These are phyloP conservation scores for Rhopalosiphum nymphaeae DNA, from an alignment of 2,888 invertebrate genomes.

Conservation along the genomic window DNA sequence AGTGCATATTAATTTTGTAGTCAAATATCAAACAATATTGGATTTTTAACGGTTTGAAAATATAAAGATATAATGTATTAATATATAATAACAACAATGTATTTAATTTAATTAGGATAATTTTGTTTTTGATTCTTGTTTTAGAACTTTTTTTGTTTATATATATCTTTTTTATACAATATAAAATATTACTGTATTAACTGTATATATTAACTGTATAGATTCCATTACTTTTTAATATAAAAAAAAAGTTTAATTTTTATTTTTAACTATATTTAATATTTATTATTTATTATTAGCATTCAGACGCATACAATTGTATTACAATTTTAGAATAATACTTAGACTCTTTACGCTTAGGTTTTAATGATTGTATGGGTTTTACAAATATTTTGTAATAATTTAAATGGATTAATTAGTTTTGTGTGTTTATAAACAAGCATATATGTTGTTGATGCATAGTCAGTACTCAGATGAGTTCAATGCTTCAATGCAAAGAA, in stretches of 20 bases:
- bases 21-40: not conserved
- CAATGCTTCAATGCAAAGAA: constrained; percentile 16
- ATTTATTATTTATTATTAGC: not conserved
- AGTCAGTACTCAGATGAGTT: not conserved
- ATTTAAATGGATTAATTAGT: not conserved
- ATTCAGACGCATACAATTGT: not conserved
- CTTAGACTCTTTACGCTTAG: not conserved
- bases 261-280: not conserved
- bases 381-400: not conserved
- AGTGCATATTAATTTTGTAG: not conserved
- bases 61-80: not conserved
- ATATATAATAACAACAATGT: not conserved
- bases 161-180: not conserved
- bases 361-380: not conserved
- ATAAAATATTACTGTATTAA: too few relatives aligned
- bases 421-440: not conserved
- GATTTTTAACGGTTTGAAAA: not conserved
- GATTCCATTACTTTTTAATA: not conserved
- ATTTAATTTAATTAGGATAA: not conserved
- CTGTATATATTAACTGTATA: too few relatives aligned
- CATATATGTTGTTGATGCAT: not conserved
- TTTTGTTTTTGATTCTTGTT: not conserved
- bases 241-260: not conserved
- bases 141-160: not conserved
- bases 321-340: not conserved